These are phyloP conservation scores for Littorina saxatilis DNA, from an alignment of 1,140 invertebrate species.

Conservation along the genomic window DNA sequence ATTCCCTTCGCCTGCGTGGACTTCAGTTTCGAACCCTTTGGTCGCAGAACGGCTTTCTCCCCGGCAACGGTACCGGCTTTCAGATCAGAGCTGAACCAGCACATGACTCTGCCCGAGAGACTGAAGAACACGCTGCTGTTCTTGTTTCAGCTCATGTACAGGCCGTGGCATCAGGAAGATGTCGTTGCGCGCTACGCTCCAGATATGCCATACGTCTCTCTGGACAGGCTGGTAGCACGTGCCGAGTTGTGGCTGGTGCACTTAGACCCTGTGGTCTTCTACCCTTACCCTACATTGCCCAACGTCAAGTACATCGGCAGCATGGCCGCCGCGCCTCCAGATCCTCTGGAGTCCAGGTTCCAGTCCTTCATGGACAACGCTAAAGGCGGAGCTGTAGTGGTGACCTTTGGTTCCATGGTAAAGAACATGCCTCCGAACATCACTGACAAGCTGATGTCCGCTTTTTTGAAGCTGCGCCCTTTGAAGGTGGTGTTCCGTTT, in stretches of 20 bases:
- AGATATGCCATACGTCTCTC: slow-evolving; percentile 18
- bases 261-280: slow-evolving; percentile 46
- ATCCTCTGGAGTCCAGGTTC: slow-evolving; percentile 28
- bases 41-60: slow-evolving; percentile 14
- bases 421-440: slow-evolving; percentile 31
- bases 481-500: slow-evolving; percentile 43
- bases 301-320: slow-evolving; percentile 52
- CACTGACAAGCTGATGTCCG: slow-evolving; percentile 29
- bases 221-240: slow-evolving; percentile 18
- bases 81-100: background rate
- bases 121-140: background rate
- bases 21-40: background rate
- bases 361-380: slow-evolving; percentile 45
- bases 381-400: slow-evolving; percentile 48
- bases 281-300: slow-evolving; percentile 45
- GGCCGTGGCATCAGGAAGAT: background rate
- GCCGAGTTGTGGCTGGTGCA: slow-evolving; percentile 45
- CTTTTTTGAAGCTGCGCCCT: slow-evolving; percentile 38
- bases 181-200: slow-evolving; percentile 33
- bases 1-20: slow-evolving; percentile 35
- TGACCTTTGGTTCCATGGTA: slow-evolving; percentile 50
- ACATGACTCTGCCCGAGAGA: slow-evolving; percentile 24
- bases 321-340: slow-evolving; percentile 24
- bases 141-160: background rate
- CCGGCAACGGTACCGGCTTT: slow-evolving; percentile 1